A percentile compares a stretch with the other conserved stretches of the same genome.
phyloP scores from a whole-genome alignment of 2,113 vertebrate species.

The Marcusenius ussheri region DNA sequence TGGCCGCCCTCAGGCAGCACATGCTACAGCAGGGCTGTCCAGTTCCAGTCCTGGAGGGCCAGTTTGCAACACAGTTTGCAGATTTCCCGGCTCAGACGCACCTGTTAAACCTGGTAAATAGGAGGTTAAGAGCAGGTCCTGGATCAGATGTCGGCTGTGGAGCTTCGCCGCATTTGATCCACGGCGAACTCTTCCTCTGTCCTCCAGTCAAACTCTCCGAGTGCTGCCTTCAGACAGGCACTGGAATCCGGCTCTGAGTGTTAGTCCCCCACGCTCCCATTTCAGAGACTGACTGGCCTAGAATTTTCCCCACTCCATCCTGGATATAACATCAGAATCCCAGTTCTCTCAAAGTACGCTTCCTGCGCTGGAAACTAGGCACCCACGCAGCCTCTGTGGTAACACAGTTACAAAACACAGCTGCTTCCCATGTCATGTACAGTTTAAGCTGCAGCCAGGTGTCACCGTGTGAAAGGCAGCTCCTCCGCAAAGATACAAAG shows the following conservation, averaged over 20 bases:
- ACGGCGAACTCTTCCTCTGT: background rate
- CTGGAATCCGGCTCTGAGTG: background rate
- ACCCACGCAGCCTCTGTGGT: too few relatives aligned
- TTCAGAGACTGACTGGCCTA: background rate
- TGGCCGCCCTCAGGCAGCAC: conserved; percentile 33
- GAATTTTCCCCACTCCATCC: background rate
- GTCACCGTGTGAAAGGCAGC: background rate
- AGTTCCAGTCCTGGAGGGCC: background rate
- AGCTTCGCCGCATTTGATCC: background rate
- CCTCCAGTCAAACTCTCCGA: background rate
- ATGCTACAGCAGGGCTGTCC: conserved; percentile 34
- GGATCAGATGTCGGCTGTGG: conserved; percentile 26
- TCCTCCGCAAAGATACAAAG: background rate
- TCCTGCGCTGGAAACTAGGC: background rate
- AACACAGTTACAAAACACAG: background rate
- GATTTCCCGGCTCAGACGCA: background rate
- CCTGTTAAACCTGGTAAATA: background rate
- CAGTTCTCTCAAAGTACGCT: background rate
- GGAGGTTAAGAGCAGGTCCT: conserved; percentile 34
- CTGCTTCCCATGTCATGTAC: background rate
- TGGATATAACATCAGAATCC: background rate
- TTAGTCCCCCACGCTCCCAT: background rate
- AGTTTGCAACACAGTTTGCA: background rate
- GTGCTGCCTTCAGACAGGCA: background rate
- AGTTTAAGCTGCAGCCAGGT: background rate